Evolutionary conservation across 2,797 vertebrate genomes (phyloP), one percentile per base, ranked within the genome.

Genomic region (Sus cebifrons): DNA sequence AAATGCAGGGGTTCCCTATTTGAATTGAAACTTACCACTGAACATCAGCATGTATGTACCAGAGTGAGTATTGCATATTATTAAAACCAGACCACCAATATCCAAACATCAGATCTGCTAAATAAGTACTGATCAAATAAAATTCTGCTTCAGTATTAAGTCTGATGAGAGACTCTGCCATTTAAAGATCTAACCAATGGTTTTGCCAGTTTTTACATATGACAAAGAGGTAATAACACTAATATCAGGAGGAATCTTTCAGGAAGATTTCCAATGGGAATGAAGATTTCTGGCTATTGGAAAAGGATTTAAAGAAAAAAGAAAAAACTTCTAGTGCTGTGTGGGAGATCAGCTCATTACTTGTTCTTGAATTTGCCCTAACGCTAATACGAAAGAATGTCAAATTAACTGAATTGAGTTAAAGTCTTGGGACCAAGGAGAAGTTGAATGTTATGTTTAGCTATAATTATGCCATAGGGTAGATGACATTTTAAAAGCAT

Each of bases 251-350:
- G 77, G 95, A 89, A 67, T 94, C 7, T n/a, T 93, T 58, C 32
- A 91, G 58, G 6, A 49, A 96, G 32, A 96, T 95, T 60, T 73
- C 27, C 23, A 52, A 21, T 1, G 2, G 21, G 44, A 87, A 95
- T 84, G 25, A 94, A 81, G 16, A 95, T 95, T 92, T 92, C 78
- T 84, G 62, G 60, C 12, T 83, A 52, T 77, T 96, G 60, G 68
- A 89, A 96, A 56, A 93, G 13, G n/a, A 81, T 18, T 21, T 5
- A 49, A 58, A 95, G 44, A 95, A 98, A 94, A 96, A 94, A 90
- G n/a, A 10, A 96, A 94, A 90, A 32, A 10, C 6, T 98, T 73
- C n/a, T 32, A 70, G 18, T 20, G 40, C 4, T 64, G 60, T 92
- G 4, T 88, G 67, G 96, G n/a, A 78, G n/a, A 86, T 75, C 15